Base-by-base conservation (phyloP, 2,797 vertebrate species). In the Anguilla obscura region DNA sequence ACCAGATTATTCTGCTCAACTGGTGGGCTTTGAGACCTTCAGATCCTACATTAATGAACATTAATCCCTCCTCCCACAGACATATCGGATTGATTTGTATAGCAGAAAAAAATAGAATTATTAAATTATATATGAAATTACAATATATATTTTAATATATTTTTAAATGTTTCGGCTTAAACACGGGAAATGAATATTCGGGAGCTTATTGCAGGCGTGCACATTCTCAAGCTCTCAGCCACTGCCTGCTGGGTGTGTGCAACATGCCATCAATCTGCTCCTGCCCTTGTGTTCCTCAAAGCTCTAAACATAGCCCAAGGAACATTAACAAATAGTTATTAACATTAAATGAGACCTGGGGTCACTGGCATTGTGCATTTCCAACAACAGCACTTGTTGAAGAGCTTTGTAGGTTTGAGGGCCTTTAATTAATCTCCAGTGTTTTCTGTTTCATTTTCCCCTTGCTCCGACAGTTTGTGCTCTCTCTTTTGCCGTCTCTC, bases 41-140 rank as follows among this genome's bases (percentile, higher is more conserved):
- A 96, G 95, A 97, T 96, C 94, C 96, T 93, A 95, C 95, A 96
- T 97, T 97, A 97, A 96, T 95, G 96, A 96, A 94, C 94, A 96
- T 69, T 69, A 69, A 69, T 96, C 94, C 94, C 94, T 96, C 95
- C 95, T 95, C 94, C 94, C 93, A 95, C 94, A 95, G 92, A 93
- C 96, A 93, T 94, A 94, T 96, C 95, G 93, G 93, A 96, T 96
- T 96, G 91, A 96, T 94, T 97, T 96, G 76, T 52, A 21, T 95
- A 93, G 94, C 94, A 93, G 95, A 94, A 95, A 96, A 71, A 83
- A 87, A 93, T 94, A 52, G 90, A 89, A 94, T 94, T 89, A 95
- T 94, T 95, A 90, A 93, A 90, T 85, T 89, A 91, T 24, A 60
- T 60, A 24, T 63, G 7, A 27, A n/a, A n/a, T n/a, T 69, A 27